Evolutionary conservation across 2,113 vertebrate genomes (phyloP).

Genomic region (rat (Rattus norvegicus)): DNA sequence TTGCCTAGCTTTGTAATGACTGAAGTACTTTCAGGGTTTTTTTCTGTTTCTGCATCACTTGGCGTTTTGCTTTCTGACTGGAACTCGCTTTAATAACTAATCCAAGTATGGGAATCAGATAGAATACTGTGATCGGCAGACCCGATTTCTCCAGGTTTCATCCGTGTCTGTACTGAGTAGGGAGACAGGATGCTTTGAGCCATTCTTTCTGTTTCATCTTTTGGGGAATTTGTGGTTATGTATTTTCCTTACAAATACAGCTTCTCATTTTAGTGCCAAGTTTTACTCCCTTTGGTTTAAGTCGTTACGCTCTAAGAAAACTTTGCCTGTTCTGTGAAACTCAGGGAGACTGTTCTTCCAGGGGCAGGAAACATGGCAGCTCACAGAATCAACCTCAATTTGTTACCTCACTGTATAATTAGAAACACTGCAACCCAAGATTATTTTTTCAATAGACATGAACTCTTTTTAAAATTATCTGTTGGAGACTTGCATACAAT

Average conservation of each 20-base stretch:
- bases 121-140: constrained; percentile 7
- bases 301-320: not conserved
- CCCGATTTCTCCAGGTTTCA: constrained; percentile 31
- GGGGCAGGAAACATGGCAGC: not conserved
- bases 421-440: not conserved
- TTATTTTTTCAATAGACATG: not conserved
- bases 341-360: not conserved
- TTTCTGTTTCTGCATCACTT: constrained; percentile 34
- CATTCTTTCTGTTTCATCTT: constrained; percentile 42
- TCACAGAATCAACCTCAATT: not conserved
- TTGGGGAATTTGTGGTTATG: not conserved
- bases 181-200: not conserved
- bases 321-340: not conserved
- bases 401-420: not conserved
- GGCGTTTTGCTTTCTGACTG: constrained; percentile 27
- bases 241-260: constrained; percentile 56
- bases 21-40: not conserved
- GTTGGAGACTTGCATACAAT: not conserved
- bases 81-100: constrained; percentile 47
- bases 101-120: constrained; percentile 16
- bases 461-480: not conserved
- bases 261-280: not conserved
- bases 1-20: not conserved
- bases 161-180: not conserved
- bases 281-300: constrained; percentile 36